Base-by-base conservation (phyloP, 2,113 vertebrate species). In the Siniperca chuatsi region DNA sequence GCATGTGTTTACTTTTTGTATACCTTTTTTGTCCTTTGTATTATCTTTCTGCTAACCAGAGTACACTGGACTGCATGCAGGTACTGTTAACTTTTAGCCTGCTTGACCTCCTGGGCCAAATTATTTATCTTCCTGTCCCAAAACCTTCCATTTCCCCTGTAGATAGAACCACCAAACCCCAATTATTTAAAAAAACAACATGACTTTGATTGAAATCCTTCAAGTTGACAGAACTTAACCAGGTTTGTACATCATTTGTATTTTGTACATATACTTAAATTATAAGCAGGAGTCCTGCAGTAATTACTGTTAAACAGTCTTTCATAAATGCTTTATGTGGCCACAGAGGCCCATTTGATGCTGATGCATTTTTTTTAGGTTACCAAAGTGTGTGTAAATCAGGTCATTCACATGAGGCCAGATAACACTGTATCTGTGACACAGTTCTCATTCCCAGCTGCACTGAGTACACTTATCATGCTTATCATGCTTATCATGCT, bases 21-120 rank as follows among this genome's bases (percentile, higher is more conserved):
- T 62, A n/a, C 42, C 52, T 68, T 82, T 82, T 72, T 72, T 83
- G 35, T 79, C 78, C 58, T 91, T 82, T 94, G 90, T 93, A 90
- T 88, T 93, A 89, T 87, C 90, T 78, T 92, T 83, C 94, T 92
- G 91, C 90, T 92, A 87, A 91, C 95, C 96, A 99, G 98, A 97
- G 94, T 92, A 97, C 98, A 92, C 94, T 99, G 98, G 98, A 99
- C 96, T 97, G 96, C 96, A 98, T 99, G 97, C 98, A 99, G 98
- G 98, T 99, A 99, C 81, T 91, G 20, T 78, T 83, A 73, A 89
- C 73, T 20, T 42, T 82, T 76, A 65, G 54, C 89, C 67, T 82
- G 65, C 48, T 77, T 88, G 16, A 68, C 46, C 46, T 70, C 15
- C 42, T 78, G 15, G 20, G 52, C 52, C 57, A 73, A 84, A 86